phyloP scores from a whole-genome alignment of 2,888 invertebrate species.

The Carabus problematicus region DNA sequence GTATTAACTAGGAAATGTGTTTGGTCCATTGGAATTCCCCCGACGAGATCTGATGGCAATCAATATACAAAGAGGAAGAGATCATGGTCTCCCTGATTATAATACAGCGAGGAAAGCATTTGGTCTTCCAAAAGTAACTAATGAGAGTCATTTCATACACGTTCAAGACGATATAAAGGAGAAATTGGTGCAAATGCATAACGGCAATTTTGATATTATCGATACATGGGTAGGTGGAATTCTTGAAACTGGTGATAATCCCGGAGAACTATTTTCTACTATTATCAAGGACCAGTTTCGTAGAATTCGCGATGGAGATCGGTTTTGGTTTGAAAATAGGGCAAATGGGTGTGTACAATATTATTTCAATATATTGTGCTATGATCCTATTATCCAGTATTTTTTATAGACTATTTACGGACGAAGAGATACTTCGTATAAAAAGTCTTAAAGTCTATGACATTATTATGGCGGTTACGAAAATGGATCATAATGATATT shows the following conservation, averaged over 20 bases:
- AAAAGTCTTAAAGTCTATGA: constrained; percentile 60
- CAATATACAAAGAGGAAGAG: constrained; percentile 65
- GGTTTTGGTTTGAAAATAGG: constrained; percentile 67
- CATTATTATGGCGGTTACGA: constrained; percentile 61
- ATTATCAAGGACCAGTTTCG: constrained; percentile 65
- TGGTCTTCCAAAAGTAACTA: constrained; percentile 54
- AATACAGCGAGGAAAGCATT: constrained; percentile 64
- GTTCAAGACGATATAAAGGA: constrained; percentile 42
- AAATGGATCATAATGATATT: constrained; percentile 59
- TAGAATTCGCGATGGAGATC: constrained; percentile 64
- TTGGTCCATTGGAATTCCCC: constrained; percentile 66
- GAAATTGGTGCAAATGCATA: constrained; percentile 54
- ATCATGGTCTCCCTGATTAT: constrained; percentile 69
- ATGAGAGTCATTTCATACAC: constrained; percentile 52
- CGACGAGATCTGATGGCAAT: constrained; percentile 66
- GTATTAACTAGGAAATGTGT: constrained; percentile 57
- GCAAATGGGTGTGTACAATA: constrained; percentile 54
- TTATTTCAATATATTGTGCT: background rate
- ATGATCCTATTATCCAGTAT: no score
- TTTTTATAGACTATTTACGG: constrained; percentile 60
- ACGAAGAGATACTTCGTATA: constrained; percentile 58
- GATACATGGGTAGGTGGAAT: constrained; percentile 67
- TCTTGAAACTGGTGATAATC: constrained; percentile 61
- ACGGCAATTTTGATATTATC: constrained; percentile 57
- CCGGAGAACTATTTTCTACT: constrained; percentile 62